Evolutionary conservation across 2,797 vertebrate genomes (phyloP).

Genomic region (Falco peregrinus): DNA sequence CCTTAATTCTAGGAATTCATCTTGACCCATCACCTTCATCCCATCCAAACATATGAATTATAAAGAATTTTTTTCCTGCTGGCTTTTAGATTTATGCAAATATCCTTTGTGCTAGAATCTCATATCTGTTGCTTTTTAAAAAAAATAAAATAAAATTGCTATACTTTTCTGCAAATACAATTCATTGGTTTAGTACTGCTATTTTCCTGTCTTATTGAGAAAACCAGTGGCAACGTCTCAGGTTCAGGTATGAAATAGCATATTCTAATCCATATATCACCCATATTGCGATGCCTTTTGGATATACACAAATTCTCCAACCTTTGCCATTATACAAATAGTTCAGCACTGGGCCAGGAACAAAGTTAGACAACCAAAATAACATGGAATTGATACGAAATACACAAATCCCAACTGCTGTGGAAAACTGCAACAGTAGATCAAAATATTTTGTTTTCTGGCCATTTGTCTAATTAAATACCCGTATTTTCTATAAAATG

Average conservation of each 20-base stretch:
- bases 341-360: background rate
- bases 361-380: background rate
- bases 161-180: background rate
- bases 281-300: background rate
- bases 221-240: background rate
- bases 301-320: background rate
- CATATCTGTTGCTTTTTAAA: background rate
- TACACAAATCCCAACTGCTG: background rate
- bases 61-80: background rate
- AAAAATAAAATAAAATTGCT: background rate
- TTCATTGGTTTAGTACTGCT: background rate
- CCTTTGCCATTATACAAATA: background rate
- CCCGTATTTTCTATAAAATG: background rate
- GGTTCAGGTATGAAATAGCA: background rate
- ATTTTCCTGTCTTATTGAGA: background rate
- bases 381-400: background rate
- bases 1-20: background rate
- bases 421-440: background rate
- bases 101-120: background rate
- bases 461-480: background rate
- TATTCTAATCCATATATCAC: background rate
- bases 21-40: background rate
- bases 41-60: background rate
- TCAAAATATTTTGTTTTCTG: background rate
- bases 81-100: background rate